phyloP scores from a whole-genome alignment of 2,888 invertebrate genomes.

The Melanotus villosus region DNA sequence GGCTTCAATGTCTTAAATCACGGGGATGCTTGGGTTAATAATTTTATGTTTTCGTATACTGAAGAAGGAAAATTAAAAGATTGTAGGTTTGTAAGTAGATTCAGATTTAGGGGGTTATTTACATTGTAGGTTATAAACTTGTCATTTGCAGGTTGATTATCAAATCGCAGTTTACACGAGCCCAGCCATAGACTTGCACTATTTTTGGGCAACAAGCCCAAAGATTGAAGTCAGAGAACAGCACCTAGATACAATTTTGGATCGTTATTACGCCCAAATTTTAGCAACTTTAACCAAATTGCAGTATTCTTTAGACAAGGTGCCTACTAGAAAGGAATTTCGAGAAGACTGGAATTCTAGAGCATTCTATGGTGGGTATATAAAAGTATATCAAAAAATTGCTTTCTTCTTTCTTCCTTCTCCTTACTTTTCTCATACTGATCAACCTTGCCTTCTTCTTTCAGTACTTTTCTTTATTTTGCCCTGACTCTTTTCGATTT shows the following conservation, averaged over 20 bases:
- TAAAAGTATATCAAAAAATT: slow-evolving; percentile 30
- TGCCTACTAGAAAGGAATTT: slow-evolving; percentile 60
- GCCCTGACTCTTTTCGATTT: too few species aligned
- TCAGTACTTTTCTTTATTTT: too few species aligned
- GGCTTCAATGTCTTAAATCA: slow-evolving; percentile 70
- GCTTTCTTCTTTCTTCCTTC: too few species aligned
- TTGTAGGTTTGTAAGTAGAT: slow-evolving; percentile 66
- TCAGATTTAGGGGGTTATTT: background rate
- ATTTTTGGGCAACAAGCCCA: slow-evolving; percentile 67
- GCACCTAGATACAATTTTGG: slow-evolving; percentile 57
- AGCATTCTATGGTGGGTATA: slow-evolving; percentile 59
- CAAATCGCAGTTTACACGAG: slow-evolving; percentile 66
- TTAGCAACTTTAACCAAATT: slow-evolving; percentile 56
- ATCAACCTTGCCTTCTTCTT: too few species aligned
- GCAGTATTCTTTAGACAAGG: slow-evolving; percentile 57
- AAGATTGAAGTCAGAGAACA: slow-evolving; percentile 57
- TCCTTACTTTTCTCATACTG: too few species aligned
- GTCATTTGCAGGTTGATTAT: slow-evolving; percentile 67
- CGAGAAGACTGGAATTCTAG: slow-evolving; percentile 58
- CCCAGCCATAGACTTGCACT: slow-evolving; percentile 68
- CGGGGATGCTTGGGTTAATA: slow-evolving; percentile 72
- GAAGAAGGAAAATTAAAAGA: slow-evolving; percentile 63
- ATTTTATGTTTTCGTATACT: slow-evolving; percentile 70
- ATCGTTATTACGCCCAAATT: slow-evolving; percentile 60
- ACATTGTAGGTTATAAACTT: background rate